A percentile compares a stretch with the other conserved stretches of the same genome.
Conservation (phyloP, 2,113 vertebrate genomes). For the Ictidomys tridecemlineatus region DNA sequence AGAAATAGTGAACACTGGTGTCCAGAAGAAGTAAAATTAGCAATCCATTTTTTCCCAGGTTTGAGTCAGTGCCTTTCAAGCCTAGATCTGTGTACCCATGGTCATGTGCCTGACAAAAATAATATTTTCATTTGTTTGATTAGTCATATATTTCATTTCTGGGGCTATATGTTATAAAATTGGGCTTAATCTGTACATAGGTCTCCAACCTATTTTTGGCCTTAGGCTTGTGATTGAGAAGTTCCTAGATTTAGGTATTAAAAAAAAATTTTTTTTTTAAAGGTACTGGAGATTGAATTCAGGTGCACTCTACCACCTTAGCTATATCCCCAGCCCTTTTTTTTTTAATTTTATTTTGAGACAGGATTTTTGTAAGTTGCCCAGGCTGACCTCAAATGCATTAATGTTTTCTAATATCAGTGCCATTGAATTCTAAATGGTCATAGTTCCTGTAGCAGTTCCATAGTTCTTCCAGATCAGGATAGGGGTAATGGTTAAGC, state of each 20-base stretch:
- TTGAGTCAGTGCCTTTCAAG: background rate
- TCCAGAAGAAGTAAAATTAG: background rate
- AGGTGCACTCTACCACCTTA: no score
- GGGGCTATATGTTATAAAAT: background rate
- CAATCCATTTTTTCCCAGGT: background rate
- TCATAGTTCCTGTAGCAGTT: background rate
- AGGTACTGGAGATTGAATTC: no score
- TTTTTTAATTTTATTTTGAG: background rate
- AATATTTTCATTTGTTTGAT: background rate
- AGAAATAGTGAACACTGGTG: background rate
- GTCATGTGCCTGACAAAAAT: background rate
- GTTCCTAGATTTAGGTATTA: conserved; percentile 37
- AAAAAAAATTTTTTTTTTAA: no score
- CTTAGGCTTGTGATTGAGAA: background rate
- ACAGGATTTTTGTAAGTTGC: no score
- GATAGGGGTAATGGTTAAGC: background rate
- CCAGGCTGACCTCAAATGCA: background rate
- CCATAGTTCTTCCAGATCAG: background rate
- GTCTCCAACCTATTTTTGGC: background rate
- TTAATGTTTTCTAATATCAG: background rate
- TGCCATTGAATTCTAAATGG: background rate
- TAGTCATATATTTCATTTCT: background rate
- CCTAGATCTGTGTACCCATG: background rate
- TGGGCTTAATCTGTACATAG: background rate
- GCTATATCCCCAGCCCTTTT: no score